phyloP scores from a whole-genome alignment of 2,888 invertebrate species.

The Amphipyra berbera region DNA sequence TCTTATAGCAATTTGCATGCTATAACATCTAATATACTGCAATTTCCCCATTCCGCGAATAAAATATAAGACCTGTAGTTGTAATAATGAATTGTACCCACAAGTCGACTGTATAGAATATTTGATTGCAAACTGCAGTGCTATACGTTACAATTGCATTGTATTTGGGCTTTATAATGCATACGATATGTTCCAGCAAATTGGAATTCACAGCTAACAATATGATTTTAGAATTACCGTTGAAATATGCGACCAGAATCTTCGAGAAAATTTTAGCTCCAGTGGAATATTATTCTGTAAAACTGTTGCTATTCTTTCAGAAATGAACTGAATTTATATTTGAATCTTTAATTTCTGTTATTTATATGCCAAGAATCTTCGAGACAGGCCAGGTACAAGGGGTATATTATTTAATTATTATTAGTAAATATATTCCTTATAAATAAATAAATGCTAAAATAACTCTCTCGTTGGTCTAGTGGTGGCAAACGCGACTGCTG shows the following conservation, averaged over 20 bases:
- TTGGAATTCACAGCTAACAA: slow-evolving; percentile 13
- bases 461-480: no score
- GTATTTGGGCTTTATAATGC: slow-evolving; percentile 7
- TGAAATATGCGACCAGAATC: no score
- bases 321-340: no score
- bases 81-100: slow-evolving; percentile 29
- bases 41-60: slow-evolving; percentile 5
- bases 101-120: slow-evolving; percentile 28
- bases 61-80: slow-evolving; percentile 3
- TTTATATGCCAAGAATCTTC: no score
- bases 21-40: not conserved
- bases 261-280: no score
- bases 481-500: no score
- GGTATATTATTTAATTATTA: no score
- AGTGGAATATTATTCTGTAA: slow-evolving; percentile 6
- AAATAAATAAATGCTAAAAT: no score
- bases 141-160: slow-evolving; percentile 16
- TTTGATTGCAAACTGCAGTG: slow-evolving; percentile 14
- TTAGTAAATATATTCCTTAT: no score
- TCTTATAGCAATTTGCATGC: not conserved
- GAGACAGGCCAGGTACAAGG: no score
- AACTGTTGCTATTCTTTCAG: not conserved
- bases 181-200: slow-evolving; percentile 8
- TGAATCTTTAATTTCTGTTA: no score
- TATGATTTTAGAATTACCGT: no score